Evolutionary conservation across 2,888 invertebrate genomes (phyloP).

Genomic region (Malachius bipustulatus): DNA sequence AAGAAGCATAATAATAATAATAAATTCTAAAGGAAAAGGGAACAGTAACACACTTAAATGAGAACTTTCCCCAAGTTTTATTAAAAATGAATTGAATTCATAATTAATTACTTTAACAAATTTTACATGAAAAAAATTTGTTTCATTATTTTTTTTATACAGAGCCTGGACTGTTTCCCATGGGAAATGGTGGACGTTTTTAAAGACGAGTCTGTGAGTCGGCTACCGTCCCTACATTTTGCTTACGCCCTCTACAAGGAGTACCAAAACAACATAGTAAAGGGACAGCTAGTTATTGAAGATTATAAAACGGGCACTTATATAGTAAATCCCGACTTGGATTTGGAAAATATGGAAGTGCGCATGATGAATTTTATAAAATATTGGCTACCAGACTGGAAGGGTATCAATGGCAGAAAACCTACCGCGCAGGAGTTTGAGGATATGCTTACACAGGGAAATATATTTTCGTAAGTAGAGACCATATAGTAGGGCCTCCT

Average conservation of each 20-base stretch:
- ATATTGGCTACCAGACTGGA: conserved; percentile 41
- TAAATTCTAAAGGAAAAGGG: too few species aligned
- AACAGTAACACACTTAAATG: too few species aligned
- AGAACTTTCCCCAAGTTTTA: too few species aligned
- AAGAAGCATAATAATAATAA: too few species aligned
- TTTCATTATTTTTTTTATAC: conserved; percentile 19
- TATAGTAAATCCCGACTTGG: conserved; percentile 56
- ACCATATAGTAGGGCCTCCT: too few species aligned
- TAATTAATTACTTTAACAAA: too few species aligned
- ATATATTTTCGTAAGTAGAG: conserved; percentile 48
- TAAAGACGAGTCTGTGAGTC: conserved; percentile 52
- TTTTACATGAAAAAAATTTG: too few species aligned
- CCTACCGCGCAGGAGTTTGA: conserved; percentile 43
- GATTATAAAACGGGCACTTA: conserved; percentile 42
- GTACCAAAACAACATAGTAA: conserved; percentile 43
- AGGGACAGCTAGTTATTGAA: conserved; percentile 45
- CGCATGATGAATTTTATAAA: conserved; percentile 39
- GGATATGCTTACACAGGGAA: conserved; percentile 39
- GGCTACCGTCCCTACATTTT: conserved; percentile 64
- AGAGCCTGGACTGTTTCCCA: conserved; percentile 64
- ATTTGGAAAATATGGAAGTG: conserved; percentile 37
- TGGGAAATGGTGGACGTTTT: conserved; percentile 65
- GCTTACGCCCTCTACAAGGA: conserved; percentile 50
- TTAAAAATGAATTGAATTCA: too few species aligned
- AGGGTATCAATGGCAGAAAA: conserved; percentile 35